A percentile compares a stretch with the other conserved stretches of the same genome.
phyloP scores from a whole-genome alignment of 2,888 invertebrate genomes.

The Quadriops clusia region DNA sequence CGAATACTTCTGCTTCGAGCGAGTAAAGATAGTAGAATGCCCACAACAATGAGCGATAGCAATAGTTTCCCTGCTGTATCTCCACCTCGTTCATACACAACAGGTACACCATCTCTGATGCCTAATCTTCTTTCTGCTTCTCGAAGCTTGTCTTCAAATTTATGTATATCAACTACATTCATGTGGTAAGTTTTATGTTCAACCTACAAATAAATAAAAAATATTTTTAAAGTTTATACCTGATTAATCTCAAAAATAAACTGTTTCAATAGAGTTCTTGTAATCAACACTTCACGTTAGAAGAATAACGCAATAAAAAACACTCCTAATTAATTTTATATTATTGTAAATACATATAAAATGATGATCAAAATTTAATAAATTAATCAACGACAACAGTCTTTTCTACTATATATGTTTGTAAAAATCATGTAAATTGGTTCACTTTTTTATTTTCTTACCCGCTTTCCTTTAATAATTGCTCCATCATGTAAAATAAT shows the following conservation, averaged over 20 bases:
- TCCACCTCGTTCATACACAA: constrained; percentile 71
- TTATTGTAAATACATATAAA: constrained; percentile 1
- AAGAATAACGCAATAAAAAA: constrained; percentile 1
- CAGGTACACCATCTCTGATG: constrained; percentile 69
- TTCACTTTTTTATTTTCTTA: too few species aligned
- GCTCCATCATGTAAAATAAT: constrained; percentile 78
- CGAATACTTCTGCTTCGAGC: constrained; percentile 55
- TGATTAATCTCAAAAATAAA: too few species aligned
- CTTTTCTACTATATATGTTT: too few species aligned
- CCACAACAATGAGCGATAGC: constrained; percentile 55
- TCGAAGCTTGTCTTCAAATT: constrained; percentile 83
- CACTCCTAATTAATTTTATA: constrained; percentile 1
- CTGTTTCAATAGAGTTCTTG: too few species aligned
- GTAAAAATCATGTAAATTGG: too few species aligned
- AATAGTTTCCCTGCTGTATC: constrained; percentile 61
- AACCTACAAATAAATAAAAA: constrained; percentile 33
- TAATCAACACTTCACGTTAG: too few species aligned
- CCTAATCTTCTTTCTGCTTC: constrained; percentile 72
- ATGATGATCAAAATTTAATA: too few species aligned
- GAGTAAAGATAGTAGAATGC: constrained; percentile 53
- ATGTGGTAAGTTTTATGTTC: constrained; percentile 64
- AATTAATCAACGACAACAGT: too few species aligned
- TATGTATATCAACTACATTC: constrained; percentile 71
- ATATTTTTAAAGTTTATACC: background rate
- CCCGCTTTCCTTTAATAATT: constrained; percentile 67